Percentiles rank a stretch among this genome's conserved stretches.
Conservation (phyloP, 2,888 invertebrate species). For the Folsomia manolachei region DNA sequence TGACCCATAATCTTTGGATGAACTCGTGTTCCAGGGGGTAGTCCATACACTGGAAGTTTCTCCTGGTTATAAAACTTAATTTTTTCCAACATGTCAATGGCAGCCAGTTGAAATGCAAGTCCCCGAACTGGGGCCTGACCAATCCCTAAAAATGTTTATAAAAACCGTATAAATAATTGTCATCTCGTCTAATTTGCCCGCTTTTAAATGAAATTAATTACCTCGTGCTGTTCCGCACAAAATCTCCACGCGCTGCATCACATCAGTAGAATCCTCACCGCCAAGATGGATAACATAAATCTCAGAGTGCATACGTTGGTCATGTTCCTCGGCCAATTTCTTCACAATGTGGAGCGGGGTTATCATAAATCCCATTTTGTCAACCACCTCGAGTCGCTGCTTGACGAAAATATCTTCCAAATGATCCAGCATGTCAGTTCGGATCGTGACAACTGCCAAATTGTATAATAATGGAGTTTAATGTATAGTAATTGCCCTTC, state of each 20-base stretch:
- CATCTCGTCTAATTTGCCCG: background rate
- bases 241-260: constrained; percentile 24
- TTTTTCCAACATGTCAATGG: constrained; percentile 36
- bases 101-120: constrained; percentile 39
- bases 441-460: too few species aligned
- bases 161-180: background rate
- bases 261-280: background rate
- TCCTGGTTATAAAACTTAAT: constrained; percentile 20
- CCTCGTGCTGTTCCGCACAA: constrained; percentile 29
- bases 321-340: constrained; percentile 23
- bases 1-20: constrained; percentile 32
- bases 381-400: constrained; percentile 17
- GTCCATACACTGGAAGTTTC: constrained; percentile 23
- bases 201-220: constrained; percentile 11
- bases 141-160: constrained; percentile 34
- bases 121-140: constrained; percentile 33
- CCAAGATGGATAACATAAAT: constrained; percentile 2
- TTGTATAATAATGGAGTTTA: too few species aligned
- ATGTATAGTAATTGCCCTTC: too few species aligned
- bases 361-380: constrained; percentile 23
- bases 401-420: constrained; percentile 23
- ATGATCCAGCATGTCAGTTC: constrained; percentile 10
- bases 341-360: constrained; percentile 38
- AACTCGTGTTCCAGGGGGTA: constrained; percentile 40
- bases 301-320: constrained; percentile 25